phyloP scores from a whole-genome alignment of 2,888 invertebrate genomes.

The Lagria hirta region DNA sequence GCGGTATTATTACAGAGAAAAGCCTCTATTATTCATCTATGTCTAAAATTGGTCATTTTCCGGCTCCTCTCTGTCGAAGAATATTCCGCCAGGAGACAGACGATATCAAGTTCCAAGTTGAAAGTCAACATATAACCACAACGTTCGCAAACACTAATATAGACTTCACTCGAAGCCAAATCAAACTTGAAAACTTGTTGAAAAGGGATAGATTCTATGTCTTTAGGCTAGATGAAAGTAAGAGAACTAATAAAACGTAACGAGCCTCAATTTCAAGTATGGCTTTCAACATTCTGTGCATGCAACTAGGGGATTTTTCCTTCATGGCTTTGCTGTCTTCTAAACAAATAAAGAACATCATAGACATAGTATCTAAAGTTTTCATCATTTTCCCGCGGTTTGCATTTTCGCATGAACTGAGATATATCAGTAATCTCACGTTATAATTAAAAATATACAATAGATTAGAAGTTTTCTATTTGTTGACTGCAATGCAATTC shows the following conservation, averaged over 20 bases:
- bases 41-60: no score
- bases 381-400: neutral
- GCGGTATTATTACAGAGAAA: no score
- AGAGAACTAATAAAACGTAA: slow-evolving; percentile 27
- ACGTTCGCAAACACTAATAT: slow-evolving; percentile 33
- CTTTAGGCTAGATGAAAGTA: slow-evolving; percentile 24
- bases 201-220: slow-evolving; percentile 26
- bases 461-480: slow-evolving; percentile 6
- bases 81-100: no score
- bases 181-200: slow-evolving; percentile 31
- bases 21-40: no score
- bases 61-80: no score
- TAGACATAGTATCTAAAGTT: neutral
- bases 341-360: neutral
- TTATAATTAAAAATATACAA: neutral
- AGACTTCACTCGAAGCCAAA: slow-evolving; percentile 28
- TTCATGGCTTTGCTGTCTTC: no score
- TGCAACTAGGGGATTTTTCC: slow-evolving; percentile 5
- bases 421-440: neutral
- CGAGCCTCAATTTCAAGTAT: slow-evolving; percentile 17
- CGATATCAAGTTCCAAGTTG: slow-evolving; percentile 30
- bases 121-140: slow-evolving; percentile 33
- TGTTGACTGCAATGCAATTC: slow-evolving; percentile 10
- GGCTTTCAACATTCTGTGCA: slow-evolving; percentile 9
- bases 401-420: neutral